Base-by-base conservation (phyloP, 2,797 vertebrate genomes). In the Sparus aurata region DNA sequence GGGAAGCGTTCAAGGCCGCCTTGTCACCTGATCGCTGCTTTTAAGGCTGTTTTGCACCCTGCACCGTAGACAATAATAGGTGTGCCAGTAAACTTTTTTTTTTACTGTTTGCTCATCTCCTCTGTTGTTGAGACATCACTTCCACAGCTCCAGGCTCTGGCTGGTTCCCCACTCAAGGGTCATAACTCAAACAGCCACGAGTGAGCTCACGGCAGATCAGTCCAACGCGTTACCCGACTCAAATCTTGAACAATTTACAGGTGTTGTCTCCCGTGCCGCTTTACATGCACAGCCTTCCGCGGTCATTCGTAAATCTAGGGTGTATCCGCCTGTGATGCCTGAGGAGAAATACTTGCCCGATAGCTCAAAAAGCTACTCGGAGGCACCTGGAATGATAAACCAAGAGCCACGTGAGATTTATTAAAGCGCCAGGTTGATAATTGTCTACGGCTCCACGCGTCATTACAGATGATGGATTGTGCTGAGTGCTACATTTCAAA, bases 11-110 rank as follows among this genome's bases (percentile, higher is more conserved):
- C 75, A 79, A 86, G 87, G 85, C 85, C 61, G 87, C 65, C 77
- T 86, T 82, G 84, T 92, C 89, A 89, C 89, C 90, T 87, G 90
- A 92, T 79, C 52, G 69, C 64, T 59, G 82, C 85, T 89, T 87
- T 91, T 84, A 91, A 87, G 73, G 68, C 82, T 87, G 77, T 47
- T 85, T 80, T 86, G 55, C 69, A 66, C 58, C 79, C 67, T 34
- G 55, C 66, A 7, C 77, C 64, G 66, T 62, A 87, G 90, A 89
- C 90, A 82, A 88, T 87, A 88, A 87, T 79, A 89, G 89, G 85
- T 63, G 64, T 57, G 84, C 77, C 84, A 63, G 38, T 83, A 67
- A 88, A 88, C 61, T 86, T 85, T 27, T n/a, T n/a, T n/a, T 27
- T 81, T 75, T 62, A 81, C 69, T 75, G 86, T 84, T 89, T 91